Evolutionary conservation across 2,113 vertebrate species (phyloP).

Genomic region (Stigmatopora nigra): DNA sequence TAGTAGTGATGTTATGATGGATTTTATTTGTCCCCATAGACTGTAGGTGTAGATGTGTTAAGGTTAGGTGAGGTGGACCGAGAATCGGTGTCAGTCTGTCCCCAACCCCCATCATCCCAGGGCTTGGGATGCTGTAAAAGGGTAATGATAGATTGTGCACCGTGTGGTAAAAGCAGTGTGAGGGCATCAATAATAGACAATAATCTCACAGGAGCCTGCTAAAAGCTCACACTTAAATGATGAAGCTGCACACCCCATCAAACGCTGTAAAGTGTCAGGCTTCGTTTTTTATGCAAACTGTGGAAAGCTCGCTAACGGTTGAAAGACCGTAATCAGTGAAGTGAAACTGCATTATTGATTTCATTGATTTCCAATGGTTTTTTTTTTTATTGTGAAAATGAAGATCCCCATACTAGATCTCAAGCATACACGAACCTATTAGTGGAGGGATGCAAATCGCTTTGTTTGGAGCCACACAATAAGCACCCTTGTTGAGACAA

Average conservation of each 20-base stretch:
- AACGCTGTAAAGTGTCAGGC: neutral
- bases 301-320: too few relatives aligned
- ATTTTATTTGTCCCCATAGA: neutral
- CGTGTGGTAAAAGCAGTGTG: slow-evolving; percentile 39
- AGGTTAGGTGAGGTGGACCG: slow-evolving; percentile 35
- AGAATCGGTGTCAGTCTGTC: slow-evolving; percentile 22
- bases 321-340: slow-evolving; percentile 32
- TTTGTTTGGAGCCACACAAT: slow-evolving; percentile 53
- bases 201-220: slow-evolving; percentile 36
- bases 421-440: slow-evolving; percentile 18
- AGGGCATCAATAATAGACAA: slow-evolving; percentile 46
- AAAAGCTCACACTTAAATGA: slow-evolving; percentile 6
- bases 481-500: slow-evolving; percentile 34
- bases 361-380: slow-evolving; percentile 41
- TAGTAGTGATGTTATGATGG: neutral
- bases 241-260: neutral
- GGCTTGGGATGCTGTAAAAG: slow-evolving; percentile 47
- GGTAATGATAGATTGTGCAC: slow-evolving; percentile 47
- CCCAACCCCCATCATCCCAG: slow-evolving; percentile 52
- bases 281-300: neutral
- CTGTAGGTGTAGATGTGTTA: slow-evolving; percentile 17
- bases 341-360: slow-evolving; percentile 41
- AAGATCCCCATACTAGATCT: slow-evolving; percentile 15
- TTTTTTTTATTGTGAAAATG: slow-evolving; percentile 17
- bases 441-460: slow-evolving; percentile 19